These are phyloP conservation scores for Aptenodytes patagonicus DNA, from an alignment of 2,113 vertebrate genomes.

Conservation along the genomic window DNA sequence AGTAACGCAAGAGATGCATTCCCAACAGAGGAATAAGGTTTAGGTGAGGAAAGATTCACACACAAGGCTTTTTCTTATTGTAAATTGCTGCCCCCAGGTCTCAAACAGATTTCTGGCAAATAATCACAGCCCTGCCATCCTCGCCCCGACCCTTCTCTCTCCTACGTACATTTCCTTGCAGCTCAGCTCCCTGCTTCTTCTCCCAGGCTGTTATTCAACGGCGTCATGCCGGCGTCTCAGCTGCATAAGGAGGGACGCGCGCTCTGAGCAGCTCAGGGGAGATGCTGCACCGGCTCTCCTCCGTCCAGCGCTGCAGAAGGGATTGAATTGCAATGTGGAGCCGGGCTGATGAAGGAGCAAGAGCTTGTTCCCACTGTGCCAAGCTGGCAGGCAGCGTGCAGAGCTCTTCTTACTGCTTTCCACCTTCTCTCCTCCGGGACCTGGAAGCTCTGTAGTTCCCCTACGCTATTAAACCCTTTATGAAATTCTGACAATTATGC, in stretches of 20 bases:
- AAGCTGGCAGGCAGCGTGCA: not conserved
- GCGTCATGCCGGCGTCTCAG: fast-evolving
- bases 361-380: not conserved
- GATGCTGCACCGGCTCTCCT: not conserved
- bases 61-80: not conserved
- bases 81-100: not conserved
- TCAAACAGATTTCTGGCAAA: not conserved
- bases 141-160: not conserved
- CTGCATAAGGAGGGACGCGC: fast-evolving
- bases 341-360: not conserved
- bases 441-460: not conserved
- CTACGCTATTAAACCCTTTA: not conserved
- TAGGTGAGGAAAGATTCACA: not conserved
- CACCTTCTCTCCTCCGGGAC: not conserved
- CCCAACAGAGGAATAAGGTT: not conserved
- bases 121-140: not conserved
- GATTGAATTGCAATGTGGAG: not conserved
- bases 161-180: not conserved
- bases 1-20: not conserved
- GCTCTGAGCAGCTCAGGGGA: fast-evolving
- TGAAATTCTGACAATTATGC: not conserved
- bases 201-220: not conserved
- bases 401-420: not conserved
- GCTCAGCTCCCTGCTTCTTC: not conserved
- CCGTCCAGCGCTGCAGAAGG: not conserved